Evolutionary conservation across 2,888 invertebrate genomes (phyloP).

Genomic region (Nymphalis c-album): DNA sequence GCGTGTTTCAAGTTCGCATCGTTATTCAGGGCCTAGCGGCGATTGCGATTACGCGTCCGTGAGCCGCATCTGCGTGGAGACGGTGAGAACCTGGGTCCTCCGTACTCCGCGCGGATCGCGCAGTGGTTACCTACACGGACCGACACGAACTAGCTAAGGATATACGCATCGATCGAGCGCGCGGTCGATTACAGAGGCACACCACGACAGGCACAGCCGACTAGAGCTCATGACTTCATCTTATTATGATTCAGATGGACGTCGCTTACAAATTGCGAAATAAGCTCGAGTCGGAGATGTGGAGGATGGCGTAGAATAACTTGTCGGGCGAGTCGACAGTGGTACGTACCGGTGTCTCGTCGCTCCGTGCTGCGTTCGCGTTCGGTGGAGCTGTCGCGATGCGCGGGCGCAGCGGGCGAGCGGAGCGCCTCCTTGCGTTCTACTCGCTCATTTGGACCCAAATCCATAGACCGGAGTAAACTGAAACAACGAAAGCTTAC

Average conservation of each 20-base stretch:
- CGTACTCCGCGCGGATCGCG: conserved; percentile 49
- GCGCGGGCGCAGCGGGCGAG: conserved; percentile 62
- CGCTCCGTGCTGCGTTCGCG: conserved; percentile 68
- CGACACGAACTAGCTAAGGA: conserved; percentile 71
- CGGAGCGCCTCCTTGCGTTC: conserved; percentile 79
- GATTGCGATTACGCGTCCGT: conserved; percentile 70
- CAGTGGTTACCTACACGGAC: conserved; percentile 11
- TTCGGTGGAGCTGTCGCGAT: conserved; percentile 63
- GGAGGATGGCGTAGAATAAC: conserved; percentile 17
- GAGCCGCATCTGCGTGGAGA: conserved; percentile 58
- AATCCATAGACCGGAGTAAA: conserved; percentile 90
- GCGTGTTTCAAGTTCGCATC: conserved; percentile 58
- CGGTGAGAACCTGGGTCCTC: conserved; percentile 62
- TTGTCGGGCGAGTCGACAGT: conserved; percentile 20
- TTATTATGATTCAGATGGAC: conserved; percentile 6
- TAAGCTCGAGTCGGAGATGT: conserved; percentile 29
- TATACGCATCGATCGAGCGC: conserved; percentile 22
- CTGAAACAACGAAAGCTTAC: conserved; percentile 70
- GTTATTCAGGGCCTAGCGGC: conserved; percentile 53
- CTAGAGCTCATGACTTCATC: conserved; percentile 29
- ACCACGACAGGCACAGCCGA: conserved; percentile 20
- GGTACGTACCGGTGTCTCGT: conserved; percentile 69
- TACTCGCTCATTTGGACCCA: conserved; percentile 61
- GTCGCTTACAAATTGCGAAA: conserved; percentile 27
- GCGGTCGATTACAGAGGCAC: conserved; percentile 18